Evolutionary conservation across 2,113 vertebrate species (phyloP).

Genomic region (Rallus limicola): DNA sequence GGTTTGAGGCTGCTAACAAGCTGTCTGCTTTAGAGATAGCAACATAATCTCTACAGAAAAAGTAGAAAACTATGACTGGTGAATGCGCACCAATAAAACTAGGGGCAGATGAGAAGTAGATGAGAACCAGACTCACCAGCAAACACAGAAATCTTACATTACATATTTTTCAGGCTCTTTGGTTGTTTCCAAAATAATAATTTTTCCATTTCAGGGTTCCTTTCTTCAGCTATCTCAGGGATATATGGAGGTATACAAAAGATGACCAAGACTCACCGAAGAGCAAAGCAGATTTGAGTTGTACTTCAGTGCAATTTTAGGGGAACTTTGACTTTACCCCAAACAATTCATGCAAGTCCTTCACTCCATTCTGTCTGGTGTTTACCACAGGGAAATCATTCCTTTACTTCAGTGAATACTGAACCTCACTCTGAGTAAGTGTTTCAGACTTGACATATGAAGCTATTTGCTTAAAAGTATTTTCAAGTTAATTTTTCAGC

Average conservation of each 20-base stretch:
- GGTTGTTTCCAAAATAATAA: not conserved
- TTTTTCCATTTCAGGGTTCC: not conserved
- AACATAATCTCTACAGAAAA: not conserved
- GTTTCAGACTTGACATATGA: not conserved
- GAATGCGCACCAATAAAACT: not conserved
- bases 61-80: not conserved
- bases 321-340: not conserved
- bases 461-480: not conserved
- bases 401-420: not conserved
- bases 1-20: not conserved
- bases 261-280: not conserved
- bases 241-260: not conserved
- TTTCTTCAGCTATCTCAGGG: not conserved
- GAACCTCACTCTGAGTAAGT: not conserved
- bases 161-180: not conserved
- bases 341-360: not conserved
- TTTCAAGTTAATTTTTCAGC: not conserved
- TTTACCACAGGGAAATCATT: not conserved
- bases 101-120: not conserved
- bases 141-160: not conserved
- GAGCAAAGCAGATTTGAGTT: not conserved
- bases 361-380: not conserved
- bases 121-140: not conserved
- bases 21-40: not conserved
- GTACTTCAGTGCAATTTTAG: not conserved